Conservation (phyloP, 2,113 vertebrate species). For the Heterotis niloticus region DNA sequence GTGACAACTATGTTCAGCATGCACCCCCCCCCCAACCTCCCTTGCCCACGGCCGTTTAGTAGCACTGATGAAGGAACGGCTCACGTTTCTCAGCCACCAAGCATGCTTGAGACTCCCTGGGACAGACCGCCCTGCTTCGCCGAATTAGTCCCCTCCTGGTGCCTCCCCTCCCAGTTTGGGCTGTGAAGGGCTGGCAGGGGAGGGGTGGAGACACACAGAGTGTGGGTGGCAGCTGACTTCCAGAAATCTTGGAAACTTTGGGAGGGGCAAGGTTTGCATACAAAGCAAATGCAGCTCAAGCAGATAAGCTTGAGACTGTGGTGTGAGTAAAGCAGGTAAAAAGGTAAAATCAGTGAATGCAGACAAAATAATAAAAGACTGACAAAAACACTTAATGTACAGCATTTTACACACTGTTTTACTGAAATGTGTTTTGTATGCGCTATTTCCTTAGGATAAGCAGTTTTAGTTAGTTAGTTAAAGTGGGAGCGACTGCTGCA, state of each 20-base stretch:
- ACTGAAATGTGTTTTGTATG: neutral
- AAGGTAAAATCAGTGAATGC: neutral
- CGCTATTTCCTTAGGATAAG: neutral
- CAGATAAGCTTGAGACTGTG: slow-evolving; percentile 9
- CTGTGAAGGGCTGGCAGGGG: slow-evolving; percentile 29
- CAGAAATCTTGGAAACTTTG: slow-evolving; percentile 36
- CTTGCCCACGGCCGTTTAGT: neutral
- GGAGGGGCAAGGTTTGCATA: slow-evolving; percentile 41
- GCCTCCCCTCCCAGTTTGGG: slow-evolving; percentile 36
- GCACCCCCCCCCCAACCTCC: neutral
- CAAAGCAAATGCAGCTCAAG: slow-evolving; percentile 24
- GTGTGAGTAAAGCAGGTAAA: neutral
- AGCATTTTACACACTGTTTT: neutral
- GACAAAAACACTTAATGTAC: slow-evolving; percentile 10
- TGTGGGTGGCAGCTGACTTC: slow-evolving; percentile 39
- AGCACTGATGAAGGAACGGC: neutral
- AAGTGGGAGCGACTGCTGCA: neutral
- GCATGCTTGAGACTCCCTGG: slow-evolving; percentile 16
- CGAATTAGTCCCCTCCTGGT: slow-evolving; percentile 21
- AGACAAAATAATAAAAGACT: neutral
- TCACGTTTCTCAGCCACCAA: neutral
- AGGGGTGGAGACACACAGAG: slow-evolving; percentile 15
- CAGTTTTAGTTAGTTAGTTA: neutral
- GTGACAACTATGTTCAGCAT: neutral
- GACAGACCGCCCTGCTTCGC: slow-evolving; percentile 27